A percentile compares a stretch with the other conserved stretches of the same genome.
phyloP scores from a whole-genome alignment of 2,113 vertebrate species.

The Verasper variegatus region DNA sequence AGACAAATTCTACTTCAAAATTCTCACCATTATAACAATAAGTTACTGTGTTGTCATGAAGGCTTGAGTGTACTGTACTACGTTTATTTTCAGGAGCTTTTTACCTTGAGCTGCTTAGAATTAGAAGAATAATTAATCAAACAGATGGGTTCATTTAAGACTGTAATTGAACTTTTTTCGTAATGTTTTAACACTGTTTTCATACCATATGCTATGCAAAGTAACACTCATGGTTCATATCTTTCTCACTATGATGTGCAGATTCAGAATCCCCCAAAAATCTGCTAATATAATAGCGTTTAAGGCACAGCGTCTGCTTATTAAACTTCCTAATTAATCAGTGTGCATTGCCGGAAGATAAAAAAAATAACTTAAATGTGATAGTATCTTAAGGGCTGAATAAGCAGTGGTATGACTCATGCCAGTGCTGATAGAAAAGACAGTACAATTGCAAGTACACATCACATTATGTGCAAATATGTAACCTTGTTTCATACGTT shows the following conservation, averaged over 20 bases:
- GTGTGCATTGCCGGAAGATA: background rate
- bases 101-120: background rate
- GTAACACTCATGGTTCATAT: background rate
- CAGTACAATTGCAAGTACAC: background rate
- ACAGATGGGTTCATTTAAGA: no score
- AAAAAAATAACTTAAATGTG: background rate
- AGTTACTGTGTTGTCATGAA: background rate
- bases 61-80: background rate
- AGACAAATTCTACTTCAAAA: background rate
- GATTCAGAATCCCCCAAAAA: no score
- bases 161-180: no score
- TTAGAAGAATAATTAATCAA: background rate
- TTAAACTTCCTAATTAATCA: background rate
- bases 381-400: background rate
- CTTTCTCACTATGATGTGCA: background rate
- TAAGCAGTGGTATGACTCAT: conserved; percentile 3
- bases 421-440: background rate
- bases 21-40: background rate
- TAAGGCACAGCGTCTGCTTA: background rate
- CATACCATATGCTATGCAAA: background rate
- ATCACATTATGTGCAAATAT: background rate
- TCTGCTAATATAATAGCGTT: background rate
- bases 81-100: background rate
- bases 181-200: no score
- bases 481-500: background rate